Evolutionary conservation across 1,140 invertebrate genomes (phyloP).

Genomic region (Oreohelix idahoensis): DNA sequence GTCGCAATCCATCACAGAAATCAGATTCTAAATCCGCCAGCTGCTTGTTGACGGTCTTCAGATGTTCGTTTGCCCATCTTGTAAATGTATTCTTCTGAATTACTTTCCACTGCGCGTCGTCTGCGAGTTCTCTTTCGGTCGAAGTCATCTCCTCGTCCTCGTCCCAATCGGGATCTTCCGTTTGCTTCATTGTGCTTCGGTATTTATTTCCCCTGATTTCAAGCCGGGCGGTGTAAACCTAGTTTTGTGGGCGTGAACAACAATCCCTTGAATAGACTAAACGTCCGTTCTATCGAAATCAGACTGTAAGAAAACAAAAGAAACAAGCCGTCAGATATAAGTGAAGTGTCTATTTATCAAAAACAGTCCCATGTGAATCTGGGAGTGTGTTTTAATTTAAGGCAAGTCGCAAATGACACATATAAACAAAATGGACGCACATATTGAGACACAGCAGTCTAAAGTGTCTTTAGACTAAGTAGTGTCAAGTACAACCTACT

Average conservation of each 20-base stretch:
- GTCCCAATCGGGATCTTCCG: constrained; percentile 60
- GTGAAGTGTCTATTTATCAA: neutral
- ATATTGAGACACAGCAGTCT: neutral
- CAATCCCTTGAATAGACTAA: constrained; percentile 6
- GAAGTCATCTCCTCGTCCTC: constrained; percentile 69
- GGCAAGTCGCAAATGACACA: neutral
- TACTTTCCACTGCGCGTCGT: constrained; percentile 93
- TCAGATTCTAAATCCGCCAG: constrained; percentile 89
- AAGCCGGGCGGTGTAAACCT: constrained; percentile 22
- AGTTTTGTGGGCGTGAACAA: constrained; percentile 18
- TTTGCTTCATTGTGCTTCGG: constrained; percentile 42
- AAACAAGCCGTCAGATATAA: neutral
- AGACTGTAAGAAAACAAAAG: neutral
- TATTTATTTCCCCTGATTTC: constrained; percentile 40
- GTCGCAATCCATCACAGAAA: constrained; percentile 86
- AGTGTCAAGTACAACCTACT: neutral
- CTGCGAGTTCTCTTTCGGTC: constrained; percentile 83
- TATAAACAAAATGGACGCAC: neutral
- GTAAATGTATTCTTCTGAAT: constrained; percentile 97
- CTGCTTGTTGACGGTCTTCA: constrained; percentile 85
- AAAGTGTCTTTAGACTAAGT: neutral
- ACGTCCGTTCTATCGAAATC: neutral
- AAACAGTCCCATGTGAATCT: neutral
- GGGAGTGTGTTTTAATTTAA: neutral
- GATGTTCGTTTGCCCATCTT: constrained; percentile 93